phyloP scores from a whole-genome alignment of 1,140 invertebrate genomes.

The Metaphire vulgaris region DNA sequence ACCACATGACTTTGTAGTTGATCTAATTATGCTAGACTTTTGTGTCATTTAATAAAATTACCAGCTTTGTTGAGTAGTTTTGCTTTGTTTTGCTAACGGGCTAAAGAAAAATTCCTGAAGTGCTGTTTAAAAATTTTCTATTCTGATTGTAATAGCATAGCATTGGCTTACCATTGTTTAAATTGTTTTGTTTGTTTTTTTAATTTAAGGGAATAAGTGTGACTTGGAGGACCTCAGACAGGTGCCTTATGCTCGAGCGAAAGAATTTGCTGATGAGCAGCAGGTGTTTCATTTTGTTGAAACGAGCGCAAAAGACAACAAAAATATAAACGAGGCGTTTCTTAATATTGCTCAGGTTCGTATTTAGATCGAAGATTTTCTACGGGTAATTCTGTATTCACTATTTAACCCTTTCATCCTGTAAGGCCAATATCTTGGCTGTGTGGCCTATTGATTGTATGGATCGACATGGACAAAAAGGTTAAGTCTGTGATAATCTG shows the following conservation, averaged over 20 bases:
- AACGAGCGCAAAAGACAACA: conserved; percentile 52
- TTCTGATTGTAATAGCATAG: too few relatives aligned
- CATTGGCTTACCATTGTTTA: neutral
- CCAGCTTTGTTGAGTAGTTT: neutral
- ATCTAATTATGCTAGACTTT: conserved; percentile 10
- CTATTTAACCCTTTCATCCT: too few relatives aligned
- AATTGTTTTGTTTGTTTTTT: conserved; percentile 13
- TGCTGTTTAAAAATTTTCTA: too few relatives aligned
- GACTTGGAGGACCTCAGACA: conserved; percentile 73
- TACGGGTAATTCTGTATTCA: too few relatives aligned
- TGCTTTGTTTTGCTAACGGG: too few relatives aligned
- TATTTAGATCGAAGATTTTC: neutral
- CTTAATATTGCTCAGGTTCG: conserved; percentile 46
- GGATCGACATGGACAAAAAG: too few relatives aligned
- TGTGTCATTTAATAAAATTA: conserved; percentile 13
- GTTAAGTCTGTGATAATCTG: too few relatives aligned
- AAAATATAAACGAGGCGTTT: conserved; percentile 50
- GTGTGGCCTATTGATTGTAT: too few relatives aligned
- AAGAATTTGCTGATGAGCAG: conserved; percentile 69
- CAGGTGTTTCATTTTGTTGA: conserved; percentile 44
- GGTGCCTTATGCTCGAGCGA: conserved; percentile 74
- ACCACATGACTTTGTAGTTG: neutral
- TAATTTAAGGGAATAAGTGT: conserved; percentile 69
- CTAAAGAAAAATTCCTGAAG: too few relatives aligned
- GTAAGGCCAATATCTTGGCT: too few relatives aligned